These are phyloP conservation scores for Epinephelus cyanopodus DNA, from an alignment of 2,113 vertebrate genomes.

Conservation along the genomic window DNA sequence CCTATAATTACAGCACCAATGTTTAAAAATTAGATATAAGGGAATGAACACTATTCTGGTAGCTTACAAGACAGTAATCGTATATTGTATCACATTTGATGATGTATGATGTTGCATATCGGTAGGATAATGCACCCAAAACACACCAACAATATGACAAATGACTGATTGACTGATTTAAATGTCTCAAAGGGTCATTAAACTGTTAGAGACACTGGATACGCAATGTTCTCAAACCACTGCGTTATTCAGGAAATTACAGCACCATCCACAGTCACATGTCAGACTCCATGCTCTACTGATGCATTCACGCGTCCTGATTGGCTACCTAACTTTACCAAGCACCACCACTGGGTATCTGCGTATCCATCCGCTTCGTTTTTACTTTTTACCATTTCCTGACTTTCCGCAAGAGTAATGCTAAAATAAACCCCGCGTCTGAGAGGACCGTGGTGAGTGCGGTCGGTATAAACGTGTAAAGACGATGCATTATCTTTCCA, in stretches of 20 bases:
- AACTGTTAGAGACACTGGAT: fast-evolving
- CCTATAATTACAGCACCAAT: not conserved
- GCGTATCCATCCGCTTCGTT: conserved; percentile 63
- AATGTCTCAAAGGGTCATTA: not conserved
- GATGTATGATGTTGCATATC: not conserved
- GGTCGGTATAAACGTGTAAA: conserved; percentile 34
- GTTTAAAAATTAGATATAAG: not conserved
- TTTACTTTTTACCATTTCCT: not conserved
- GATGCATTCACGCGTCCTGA: conserved; percentile 36
- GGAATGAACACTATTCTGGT: not conserved
- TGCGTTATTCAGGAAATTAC: conserved; percentile 17
- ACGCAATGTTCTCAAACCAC: fast-evolving
- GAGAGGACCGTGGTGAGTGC: fast-evolving
- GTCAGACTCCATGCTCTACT: conserved; percentile 17
- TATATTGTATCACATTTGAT: not conserved
- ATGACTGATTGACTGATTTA: too few species aligned
- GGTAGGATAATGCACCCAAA: not conserved
- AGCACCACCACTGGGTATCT: conserved; percentile 23
- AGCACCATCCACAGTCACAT: conserved; percentile 64
- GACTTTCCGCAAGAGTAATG: fast-evolving
- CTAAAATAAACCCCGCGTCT: not conserved
- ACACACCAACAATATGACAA: not conserved
- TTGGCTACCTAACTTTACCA: conserved; percentile 63
- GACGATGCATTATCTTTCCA: conserved; percentile 77
- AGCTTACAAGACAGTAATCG: not conserved